Base-by-base conservation (phyloP, 2,888 invertebrate genomes). In the Ommatoiulus sabulosus region DNA sequence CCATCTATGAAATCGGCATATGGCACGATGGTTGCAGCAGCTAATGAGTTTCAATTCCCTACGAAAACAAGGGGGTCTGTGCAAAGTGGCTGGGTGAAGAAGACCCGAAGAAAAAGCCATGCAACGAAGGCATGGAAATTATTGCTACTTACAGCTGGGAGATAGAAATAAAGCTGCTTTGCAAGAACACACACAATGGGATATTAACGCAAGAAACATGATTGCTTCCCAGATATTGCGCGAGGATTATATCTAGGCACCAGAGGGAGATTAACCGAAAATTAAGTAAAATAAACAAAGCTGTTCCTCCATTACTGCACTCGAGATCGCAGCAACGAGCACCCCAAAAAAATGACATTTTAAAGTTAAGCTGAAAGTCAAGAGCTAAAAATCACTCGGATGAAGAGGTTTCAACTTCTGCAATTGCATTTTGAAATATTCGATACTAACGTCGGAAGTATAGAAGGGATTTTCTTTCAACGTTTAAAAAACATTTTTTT, bases 111-210 rank as follows among this genome's bases (percentile, higher is more conserved):
- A 72, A 72, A 46, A 12, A 12, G 12, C 46, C 46, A 7, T 46
- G 8, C 46, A 46, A 57, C 57, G 15, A 17, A 17, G 12, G 72
- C 72, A 72, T 72, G 72, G 24, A 72, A 72, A 72, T 72, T 72
- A 72, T 72, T 72, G 72, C 72, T 72, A n/a, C 72, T 72, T 72
- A 72, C 72, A 72, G 72, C 72, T 72, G 72, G 72, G 72, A 72
- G 72, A 72, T 24, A 72, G 72, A 72, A 24, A 72, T 72, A 72
- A 72, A 72, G 72, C 72, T 72, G 72, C 72, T 72, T 72, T 72
- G 72, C 72, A 72, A 72, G 72, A 72, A 72, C 72, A 24, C 24
- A 72, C 72, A 72, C 72, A 72, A 72, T 72, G 72, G 72, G 72
- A 72, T 72, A 72, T 72, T 72, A 72, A 72, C 72, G 72, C 72